Evolutionary conservation across 2,888 invertebrate species (phyloP).

Genomic region (Xestia xanthographa): DNA sequence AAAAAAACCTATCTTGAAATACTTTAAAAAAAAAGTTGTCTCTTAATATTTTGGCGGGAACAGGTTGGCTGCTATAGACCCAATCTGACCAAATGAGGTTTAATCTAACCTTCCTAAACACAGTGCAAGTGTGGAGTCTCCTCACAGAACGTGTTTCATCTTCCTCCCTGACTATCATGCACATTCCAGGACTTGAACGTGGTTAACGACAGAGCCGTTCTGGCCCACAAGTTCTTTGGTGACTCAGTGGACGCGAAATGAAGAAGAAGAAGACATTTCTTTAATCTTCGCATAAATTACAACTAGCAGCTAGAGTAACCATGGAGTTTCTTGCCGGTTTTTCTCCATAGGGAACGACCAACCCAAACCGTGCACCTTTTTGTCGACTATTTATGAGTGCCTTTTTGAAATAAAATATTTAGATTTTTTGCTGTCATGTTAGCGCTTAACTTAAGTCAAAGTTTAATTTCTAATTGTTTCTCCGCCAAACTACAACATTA

Average conservation of each 20-base stretch:
- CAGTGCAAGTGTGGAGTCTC: background rate
- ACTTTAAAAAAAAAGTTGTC: background rate
- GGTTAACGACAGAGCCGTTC: background rate
- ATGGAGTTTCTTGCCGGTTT: too few species aligned
- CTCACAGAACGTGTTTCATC: background rate
- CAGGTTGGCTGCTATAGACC: background rate
- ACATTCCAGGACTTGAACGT: background rate
- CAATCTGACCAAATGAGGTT: too few species aligned
- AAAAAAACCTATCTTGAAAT: background rate
- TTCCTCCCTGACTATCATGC: background rate
- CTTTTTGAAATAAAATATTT: too few species aligned
- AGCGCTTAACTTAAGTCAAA: background rate
- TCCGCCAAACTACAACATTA: background rate
- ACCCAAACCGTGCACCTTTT: too few species aligned
- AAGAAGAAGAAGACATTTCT: background rate
- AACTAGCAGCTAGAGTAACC: background rate
- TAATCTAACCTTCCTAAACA: background rate
- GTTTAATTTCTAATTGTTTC: background rate
- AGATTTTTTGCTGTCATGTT: background rate
- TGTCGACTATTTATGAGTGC: too few species aligned
- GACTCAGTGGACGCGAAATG: background rate
- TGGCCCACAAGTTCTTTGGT: background rate
- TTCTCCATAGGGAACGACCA: too few species aligned
- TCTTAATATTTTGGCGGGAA: background rate
- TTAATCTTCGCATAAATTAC: background rate